Percentiles rank a stretch among this genome's conserved stretches.
Evolutionary conservation across 2,888 invertebrate genomes (phyloP).

Genomic region (Autographa pulchrina): DNA sequence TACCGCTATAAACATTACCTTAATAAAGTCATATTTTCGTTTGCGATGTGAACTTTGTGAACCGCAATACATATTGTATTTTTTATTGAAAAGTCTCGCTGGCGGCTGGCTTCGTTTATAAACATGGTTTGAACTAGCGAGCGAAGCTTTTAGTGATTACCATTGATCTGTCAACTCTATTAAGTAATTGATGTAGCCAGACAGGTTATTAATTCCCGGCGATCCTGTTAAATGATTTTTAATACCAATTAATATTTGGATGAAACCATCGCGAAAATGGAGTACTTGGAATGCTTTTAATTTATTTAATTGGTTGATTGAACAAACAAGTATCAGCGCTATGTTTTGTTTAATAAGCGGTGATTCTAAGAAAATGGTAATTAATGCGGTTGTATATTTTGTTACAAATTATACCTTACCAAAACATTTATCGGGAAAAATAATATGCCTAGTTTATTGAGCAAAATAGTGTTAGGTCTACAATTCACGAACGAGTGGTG

Average conservation of each 20-base stretch:
- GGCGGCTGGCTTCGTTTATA: slow-evolving; percentile 2
- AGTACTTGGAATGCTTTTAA: slow-evolving; percentile 3
- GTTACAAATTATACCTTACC: slow-evolving; percentile 5
- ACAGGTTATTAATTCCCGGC: slow-evolving; percentile 5
- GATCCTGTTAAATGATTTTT: not conserved
- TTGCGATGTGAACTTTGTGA: not conserved
- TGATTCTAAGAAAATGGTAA: slow-evolving; percentile 9
- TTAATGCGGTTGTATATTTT: slow-evolving; percentile 9
- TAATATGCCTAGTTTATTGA: not conserved
- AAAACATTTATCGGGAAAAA: slow-evolving; percentile 9
- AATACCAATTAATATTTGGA: not conserved
- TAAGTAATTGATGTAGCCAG: not conserved
- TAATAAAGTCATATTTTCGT: slow-evolving; percentile 3
- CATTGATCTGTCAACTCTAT: slow-evolving; percentile 2
- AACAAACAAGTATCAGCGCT: not conserved
- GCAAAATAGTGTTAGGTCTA: not conserved
- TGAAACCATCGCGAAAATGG: not conserved
- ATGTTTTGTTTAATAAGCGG: not conserved
- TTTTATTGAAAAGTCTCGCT: not conserved
- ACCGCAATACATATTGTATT: not conserved
- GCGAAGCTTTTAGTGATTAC: not conserved
- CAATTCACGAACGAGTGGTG: no score
- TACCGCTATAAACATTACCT: slow-evolving; percentile 5
- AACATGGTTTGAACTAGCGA: not conserved
- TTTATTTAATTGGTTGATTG: not conserved